phyloP scores from a whole-genome alignment of 2,113 vertebrate genomes.

The Phyllostomus discolor region DNA sequence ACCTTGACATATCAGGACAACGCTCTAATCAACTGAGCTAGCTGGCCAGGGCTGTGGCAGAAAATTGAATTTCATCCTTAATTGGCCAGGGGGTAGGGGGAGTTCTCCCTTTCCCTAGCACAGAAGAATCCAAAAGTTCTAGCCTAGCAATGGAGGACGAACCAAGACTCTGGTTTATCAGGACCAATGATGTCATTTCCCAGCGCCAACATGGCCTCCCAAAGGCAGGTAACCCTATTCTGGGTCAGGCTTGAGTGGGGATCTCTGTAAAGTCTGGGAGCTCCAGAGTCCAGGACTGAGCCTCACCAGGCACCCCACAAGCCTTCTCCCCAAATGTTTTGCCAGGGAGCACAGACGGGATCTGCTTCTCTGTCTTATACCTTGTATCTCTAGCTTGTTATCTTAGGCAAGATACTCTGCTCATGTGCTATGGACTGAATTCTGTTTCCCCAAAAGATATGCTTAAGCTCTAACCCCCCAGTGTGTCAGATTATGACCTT shows the following conservation, averaged over 20 bases:
- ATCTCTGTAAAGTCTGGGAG: neutral
- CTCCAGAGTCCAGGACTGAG: neutral
- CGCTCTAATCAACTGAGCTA: too few species aligned
- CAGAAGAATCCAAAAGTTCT: neutral
- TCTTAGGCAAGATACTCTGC: neutral
- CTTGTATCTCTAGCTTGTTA: too few species aligned
- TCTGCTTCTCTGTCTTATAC: neutral
- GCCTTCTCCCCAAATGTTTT: neutral
- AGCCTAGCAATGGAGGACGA: neutral
- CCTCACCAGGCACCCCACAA: neutral
- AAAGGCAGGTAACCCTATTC: neutral
- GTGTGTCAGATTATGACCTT: neutral
- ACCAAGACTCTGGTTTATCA: neutral
- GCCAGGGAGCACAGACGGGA: neutral
- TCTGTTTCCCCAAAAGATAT: neutral
- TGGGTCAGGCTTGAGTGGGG: neutral
- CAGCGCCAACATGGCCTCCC: neutral
- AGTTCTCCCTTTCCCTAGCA: neutral
- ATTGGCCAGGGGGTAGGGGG: neutral
- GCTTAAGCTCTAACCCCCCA: neutral
- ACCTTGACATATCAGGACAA: too few species aligned
- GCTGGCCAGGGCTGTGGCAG: neutral
- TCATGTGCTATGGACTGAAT: neutral
- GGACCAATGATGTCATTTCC: neutral
- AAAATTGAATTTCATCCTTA: neutral